phyloP scores from a whole-genome alignment of 2,888 invertebrate genomes.

The Eupelmus urozonus region DNA sequence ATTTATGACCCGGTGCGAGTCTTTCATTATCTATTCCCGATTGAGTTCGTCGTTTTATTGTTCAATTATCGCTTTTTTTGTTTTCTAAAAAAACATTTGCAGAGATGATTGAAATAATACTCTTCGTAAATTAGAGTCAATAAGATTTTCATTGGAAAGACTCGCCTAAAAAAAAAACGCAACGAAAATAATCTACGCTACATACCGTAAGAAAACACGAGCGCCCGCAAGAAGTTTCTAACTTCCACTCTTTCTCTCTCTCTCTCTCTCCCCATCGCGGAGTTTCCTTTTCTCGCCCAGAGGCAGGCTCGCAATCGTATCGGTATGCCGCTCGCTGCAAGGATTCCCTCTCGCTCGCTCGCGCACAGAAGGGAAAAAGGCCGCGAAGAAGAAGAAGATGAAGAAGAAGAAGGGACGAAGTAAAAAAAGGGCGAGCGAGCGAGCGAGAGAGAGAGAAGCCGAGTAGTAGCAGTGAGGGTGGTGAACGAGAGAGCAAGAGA shows the following conservation, averaged over 20 bases:
- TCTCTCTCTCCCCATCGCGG: not conserved
- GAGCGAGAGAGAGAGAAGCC: constrained; percentile 55
- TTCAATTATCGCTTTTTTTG: not conserved
- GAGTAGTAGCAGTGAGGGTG: constrained; percentile 53
- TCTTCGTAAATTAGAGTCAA: too few species aligned
- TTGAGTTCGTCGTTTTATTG: not conserved
- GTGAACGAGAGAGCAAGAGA: constrained; percentile 59
- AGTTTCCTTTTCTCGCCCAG: constrained; percentile 4
- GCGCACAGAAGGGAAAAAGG: constrained; percentile 14
- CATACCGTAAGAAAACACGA: not conserved
- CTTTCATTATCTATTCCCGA: too few species aligned
- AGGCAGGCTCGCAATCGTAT: constrained; percentile 15
- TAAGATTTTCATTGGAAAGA: not conserved
- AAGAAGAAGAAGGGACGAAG: not conserved
- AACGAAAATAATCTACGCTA: not conserved
- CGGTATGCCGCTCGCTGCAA: constrained; percentile 17
- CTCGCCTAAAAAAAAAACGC: not conserved
- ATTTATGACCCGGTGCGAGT: too few species aligned
- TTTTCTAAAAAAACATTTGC: not conserved
- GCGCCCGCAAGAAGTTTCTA: not conserved
- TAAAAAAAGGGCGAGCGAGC: constrained; percentile 56
- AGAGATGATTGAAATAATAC: too few species aligned
- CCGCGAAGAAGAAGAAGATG: constrained; percentile 15
- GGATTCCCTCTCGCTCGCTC: constrained; percentile 15
- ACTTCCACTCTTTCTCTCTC: not conserved